Evolutionary conservation across 2,888 invertebrate species (phyloP), one percentile per base, ranked within the genome.

Genomic region (Neoscelio sp.): DNA sequence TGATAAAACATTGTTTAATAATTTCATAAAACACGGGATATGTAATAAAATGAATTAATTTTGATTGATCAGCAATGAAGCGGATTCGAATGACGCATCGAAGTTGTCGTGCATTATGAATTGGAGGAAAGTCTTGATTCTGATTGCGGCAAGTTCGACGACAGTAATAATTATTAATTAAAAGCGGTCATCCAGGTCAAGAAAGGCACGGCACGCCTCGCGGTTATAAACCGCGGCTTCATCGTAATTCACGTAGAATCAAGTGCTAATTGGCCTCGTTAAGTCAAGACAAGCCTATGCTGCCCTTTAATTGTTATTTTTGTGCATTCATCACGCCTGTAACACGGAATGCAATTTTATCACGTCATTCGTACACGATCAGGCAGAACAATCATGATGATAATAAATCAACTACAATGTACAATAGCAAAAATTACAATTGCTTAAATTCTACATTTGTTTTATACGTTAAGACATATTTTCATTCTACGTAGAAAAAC

Each of bases 211-310:
- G 46, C 67, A 60, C 46, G 46, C 58, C 44, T 65, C 65, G 52
- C 65, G 60, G 54, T 68, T 48, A 28, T 28, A 35, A 46, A 52
- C 23, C 60, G 80, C 82, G 82, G 77, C 80, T 76, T 81, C 81
- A 84, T 87, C 84, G 82, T 86, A 86, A 87, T 87, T 86, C 85
- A 82, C 84, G 82, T 74, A 84, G 83, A 85, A 86, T 86, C 87
- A 87, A 88, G 85, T 87, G 84, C 75, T 87, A 87, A 86, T 88
- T 86, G 85, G 86, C 85, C 85, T 85, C 83, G 83, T 85, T 84
- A 79, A 82, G 81, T 80, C 78, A 71, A 64, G 68, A 79, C 68
- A 52, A 64, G 75, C 76, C 73, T 7, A 40, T 77, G 80, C 82
- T 81, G 85, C 82, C 83, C 83, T 85, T 81, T 80, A 83, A 85